Evolutionary conservation across 2,888 invertebrate species (phyloP), one percentile per base, ranked within the genome.

Genomic region (Drosophila koepferae): DNA sequence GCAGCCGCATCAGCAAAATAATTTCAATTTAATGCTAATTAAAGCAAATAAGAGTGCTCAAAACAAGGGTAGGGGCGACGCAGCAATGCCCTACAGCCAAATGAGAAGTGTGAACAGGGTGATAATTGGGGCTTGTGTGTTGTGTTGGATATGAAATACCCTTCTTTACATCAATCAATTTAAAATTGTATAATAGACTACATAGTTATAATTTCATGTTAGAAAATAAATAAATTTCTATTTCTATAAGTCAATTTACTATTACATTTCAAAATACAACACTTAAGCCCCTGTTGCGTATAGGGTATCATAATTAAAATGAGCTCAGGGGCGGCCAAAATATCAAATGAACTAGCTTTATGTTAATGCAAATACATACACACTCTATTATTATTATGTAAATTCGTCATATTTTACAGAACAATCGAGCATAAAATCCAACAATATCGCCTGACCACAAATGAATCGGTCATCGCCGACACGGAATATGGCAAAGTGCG

Each of bases 401-500:
- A 66, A 77, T 81, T 51, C 38, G 16, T 20, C 16, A 63, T 44
- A 58, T 64, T 73, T 81, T 80, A 36, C 74, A 92, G 92, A 86
- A 74, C 81, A 56, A 72, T 92, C 64, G 90, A 92, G 77, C 89
- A 91, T 73, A 91, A 91, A 78, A 80, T 90, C 43, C 83, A 88
- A 70, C 92, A 92, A 73, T 90, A 90, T 68, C 91, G 90, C 10
- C 81, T 82, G 49, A 86, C 90, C 23, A 92, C 92, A 40, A 90
- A 78, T 58, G 92, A 93, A 74, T 89, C 88, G 10, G 77, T 83
- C 40, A 80, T 91, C 48, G 82, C 90, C 41, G 90, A 92, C 44
- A 93, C 92, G n/a, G 89, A 90, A 68, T 91, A 92, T 64, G 93
- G 93, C 41, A 91, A 91, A 65, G 86, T 93, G 41, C 86, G 85